Evolutionary conservation across 2,888 invertebrate species (phyloP).

Genomic region (Cabera pusaria): DNA sequence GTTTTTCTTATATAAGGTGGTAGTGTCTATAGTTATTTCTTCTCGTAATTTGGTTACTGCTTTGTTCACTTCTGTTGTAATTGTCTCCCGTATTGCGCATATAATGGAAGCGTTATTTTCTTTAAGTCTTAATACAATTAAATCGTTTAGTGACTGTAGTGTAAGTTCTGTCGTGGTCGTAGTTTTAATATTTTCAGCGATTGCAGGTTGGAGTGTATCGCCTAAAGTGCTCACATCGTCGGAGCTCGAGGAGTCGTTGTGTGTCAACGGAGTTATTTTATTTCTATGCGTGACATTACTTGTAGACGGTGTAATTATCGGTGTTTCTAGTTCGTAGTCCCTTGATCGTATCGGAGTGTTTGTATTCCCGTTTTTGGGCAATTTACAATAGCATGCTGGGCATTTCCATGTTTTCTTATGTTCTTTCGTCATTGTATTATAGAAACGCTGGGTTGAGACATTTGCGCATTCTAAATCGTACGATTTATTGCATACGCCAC

Average conservation of each 20-base stretch:
- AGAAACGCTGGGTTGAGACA: not conserved
- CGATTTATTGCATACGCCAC: not conserved
- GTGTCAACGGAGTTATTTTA: too few relatives aligned
- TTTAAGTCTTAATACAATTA: not conserved
- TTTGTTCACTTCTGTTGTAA: not conserved
- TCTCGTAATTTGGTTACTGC: not conserved
- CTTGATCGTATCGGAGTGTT: constrained; percentile 10
- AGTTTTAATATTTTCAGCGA: too few relatives aligned
- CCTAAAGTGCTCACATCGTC: too few relatives aligned
- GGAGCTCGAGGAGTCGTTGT: too few relatives aligned
- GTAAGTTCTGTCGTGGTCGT: not conserved
- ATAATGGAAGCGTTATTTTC: constrained; percentile 1
- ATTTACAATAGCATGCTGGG: constrained; percentile 11
- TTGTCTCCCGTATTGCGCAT: not conserved
- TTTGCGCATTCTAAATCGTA: constrained; percentile 13
- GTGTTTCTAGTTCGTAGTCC: too few relatives aligned
- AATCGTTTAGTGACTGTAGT: not conserved
- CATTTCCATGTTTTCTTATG: constrained; percentile 14
- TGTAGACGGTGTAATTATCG: too few relatives aligned
- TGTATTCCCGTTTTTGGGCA: constrained; percentile 6
- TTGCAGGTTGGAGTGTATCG: not conserved
- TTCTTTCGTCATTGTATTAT: constrained; percentile 1
- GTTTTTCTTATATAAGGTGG: not conserved
- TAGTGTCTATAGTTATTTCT: not conserved
- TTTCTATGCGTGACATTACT: too few relatives aligned